Base-by-base conservation (phyloP, 1,140 invertebrate species). In the Bombus polaris region DNA sequence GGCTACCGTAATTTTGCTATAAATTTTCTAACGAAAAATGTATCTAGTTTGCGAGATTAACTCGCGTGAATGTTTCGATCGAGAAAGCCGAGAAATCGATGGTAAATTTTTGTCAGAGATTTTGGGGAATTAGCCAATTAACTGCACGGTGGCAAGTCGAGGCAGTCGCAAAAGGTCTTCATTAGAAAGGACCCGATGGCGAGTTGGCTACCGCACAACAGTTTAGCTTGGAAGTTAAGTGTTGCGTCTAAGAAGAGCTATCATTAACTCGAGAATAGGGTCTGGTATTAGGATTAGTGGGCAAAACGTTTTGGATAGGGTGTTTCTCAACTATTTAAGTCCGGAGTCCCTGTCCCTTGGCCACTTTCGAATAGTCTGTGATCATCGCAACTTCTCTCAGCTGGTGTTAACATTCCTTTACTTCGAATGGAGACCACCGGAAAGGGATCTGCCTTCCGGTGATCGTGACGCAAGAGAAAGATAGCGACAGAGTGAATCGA, bases 241-340 rank as follows among this genome's bases (percentile, higher is more conserved):
- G 87, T 89, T 80, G 90, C 84, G 79, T 90, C 89, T 90, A 91
- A 90, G 89, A 87, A 91, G 89, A 91, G 89, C 89, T 91, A 91
- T 91, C 89, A 91, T 91, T 91, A 91, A 91, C 82, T 90, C 79
- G 75, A 85, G 85, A 90, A 87, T 85, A 91, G 87, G 90, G 90
- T 89, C 89, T 82, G 74, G 90, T 85, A 91, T 91, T 91, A 91
- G 89, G 90, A 91, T 91, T 89, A 90, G 90, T 81, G 89, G 89
- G 81, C 89, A 72, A 91, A 91, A 85, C 90, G 89, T 85, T 91
- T 91, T 71, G 79, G 89, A 87, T 91, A 90, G 84, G 89, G 62
- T 88, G 87, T 89, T 91, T 87, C 90, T 90, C 87, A 68, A 88
- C 89, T 86, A 83, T 88, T 91, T 83, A 82, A 73, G 74, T 59